Base-by-base conservation (phyloP, 2,888 invertebrate species). In the Camponotus fellah region DNA sequence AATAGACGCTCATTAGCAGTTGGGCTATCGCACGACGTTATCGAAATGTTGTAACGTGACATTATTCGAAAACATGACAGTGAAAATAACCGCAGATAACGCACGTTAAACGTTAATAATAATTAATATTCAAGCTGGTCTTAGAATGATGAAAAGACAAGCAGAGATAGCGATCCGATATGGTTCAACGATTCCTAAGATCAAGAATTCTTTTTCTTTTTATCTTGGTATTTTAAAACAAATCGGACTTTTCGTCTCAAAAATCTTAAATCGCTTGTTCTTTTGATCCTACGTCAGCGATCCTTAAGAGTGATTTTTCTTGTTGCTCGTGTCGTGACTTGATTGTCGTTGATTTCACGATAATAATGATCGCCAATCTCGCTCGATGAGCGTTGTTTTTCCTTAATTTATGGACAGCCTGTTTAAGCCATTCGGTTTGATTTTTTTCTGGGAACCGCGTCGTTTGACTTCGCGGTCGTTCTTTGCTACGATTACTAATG, bases 341-440 rank as follows among this genome's bases (percentile, higher is more conserved):
- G 10, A 68, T n/a, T 12, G 53, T 56, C 40, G 40, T n/a, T 56
- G 56, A 53, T 77, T 68, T 56, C 40, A 26, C 76, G 53, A 40
- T 14, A 34, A 37, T 77, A 68, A 56, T 60, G n/a, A 77, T 77
- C 49, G 37, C 37, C 46, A 26, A 76, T 12, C 53, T 53, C n/a
- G 3, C 26, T 43, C n/a, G 40, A 32, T 4, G 34, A 68, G 32
- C 26, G 14, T 77, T 56, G 37, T 37, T 76, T 53, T 76, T 66
- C 17, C 40, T 76, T 66, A 53, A 76, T 53, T 26, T 66, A 66
- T 40, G 17, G n/a, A 21, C 37, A 68, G 26, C 8, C 40, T 26
- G 37, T 17, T 26, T 40, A 62, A 14, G 2, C 40, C 3, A 32
- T 14, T 17, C 3, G 66, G 56, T 72, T 58, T 60, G 43, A 43